Evolutionary conservation across 2,888 invertebrate species (phyloP), one percentile per base, ranked within the genome.

Genomic region (Papilio gigon): DNA sequence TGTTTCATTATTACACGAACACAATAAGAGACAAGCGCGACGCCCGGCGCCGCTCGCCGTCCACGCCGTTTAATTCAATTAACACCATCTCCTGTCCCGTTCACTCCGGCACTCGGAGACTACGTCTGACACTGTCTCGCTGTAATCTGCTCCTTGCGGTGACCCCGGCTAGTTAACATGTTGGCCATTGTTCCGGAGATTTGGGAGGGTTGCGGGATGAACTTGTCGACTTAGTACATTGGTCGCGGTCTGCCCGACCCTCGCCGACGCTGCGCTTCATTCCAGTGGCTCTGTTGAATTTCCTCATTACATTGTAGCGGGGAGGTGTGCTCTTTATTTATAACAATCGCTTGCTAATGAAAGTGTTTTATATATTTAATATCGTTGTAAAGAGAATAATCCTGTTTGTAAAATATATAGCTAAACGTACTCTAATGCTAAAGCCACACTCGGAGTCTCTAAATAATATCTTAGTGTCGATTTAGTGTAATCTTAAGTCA

Each of bases 101-200:
- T 79, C 76, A 33, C 61, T 4, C 56, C 27, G 11, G 8, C 12
- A 6, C 14, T 5, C 1, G 0, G 20, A 11, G 11, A 9, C 22
- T 71, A 50, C 25, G 17, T 59, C 68, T 37, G 17, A 75, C 74
- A 14, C n/a, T 79, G 71, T 30, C 71, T 20, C 74, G 25, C 73
- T 71, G 79, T 82, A 82, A 82, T 82, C 79, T 78, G 77, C 74
- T 73, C 78, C 80, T 83, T 82, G 84, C 79, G 84, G 84, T 81
- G 79, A 80, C 81, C 82, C 80, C 71, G 79, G 80, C 84, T 77
- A 84, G 85, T 86, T 86, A 87, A 84, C 86, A 86, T 86, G 86
- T 80, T 83, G 78, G 77, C 84, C 84, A 84, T 86, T 85, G 87
- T 87, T 85, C 81, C 76, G 80, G 78, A 80, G 79, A 76, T 79